These are phyloP conservation scores for Dasyornis broadbenti DNA, from an alignment of 2,113 vertebrate genomes.

Conservation along the genomic window DNA sequence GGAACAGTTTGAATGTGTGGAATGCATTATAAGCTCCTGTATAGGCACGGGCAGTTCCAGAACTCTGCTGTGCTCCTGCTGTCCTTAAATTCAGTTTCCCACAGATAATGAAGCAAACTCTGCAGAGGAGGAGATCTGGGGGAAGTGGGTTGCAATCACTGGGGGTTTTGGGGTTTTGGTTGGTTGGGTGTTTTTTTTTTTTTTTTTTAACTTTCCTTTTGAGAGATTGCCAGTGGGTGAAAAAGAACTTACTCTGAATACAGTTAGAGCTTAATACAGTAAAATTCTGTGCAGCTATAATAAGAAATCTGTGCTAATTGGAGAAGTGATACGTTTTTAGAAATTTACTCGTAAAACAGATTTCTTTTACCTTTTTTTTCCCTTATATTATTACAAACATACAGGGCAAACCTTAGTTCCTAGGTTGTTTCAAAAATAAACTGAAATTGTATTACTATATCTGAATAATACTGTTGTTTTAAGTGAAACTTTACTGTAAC, in stretches of 20 bases:
- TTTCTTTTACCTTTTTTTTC: neutral
- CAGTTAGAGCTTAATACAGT: neutral
- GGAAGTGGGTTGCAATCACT: neutral
- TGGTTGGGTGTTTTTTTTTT: neutral
- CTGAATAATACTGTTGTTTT: neutral
- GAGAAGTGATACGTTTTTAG: neutral
- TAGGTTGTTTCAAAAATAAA: neutral
- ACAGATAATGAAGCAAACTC: neutral
- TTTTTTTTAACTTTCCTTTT: neutral
- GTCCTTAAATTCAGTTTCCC: neutral
- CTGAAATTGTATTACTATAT: neutral
- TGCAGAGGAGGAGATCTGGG: slow-evolving; percentile 14
- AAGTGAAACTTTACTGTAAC: neutral
- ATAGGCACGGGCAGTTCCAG: neutral
- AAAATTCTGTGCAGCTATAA: neutral
- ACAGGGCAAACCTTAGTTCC: neutral
- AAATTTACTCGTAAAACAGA: neutral
- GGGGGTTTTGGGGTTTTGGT: neutral
- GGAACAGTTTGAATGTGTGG: neutral
- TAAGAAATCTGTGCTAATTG: neutral
- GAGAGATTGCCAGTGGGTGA: neutral
- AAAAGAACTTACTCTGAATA: neutral
- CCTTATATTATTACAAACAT: neutral
- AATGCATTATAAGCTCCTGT: neutral
- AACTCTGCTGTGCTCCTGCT: neutral